Conservation (phyloP, 2,797 vertebrate genomes). For the Pteropus rufus region DNA sequence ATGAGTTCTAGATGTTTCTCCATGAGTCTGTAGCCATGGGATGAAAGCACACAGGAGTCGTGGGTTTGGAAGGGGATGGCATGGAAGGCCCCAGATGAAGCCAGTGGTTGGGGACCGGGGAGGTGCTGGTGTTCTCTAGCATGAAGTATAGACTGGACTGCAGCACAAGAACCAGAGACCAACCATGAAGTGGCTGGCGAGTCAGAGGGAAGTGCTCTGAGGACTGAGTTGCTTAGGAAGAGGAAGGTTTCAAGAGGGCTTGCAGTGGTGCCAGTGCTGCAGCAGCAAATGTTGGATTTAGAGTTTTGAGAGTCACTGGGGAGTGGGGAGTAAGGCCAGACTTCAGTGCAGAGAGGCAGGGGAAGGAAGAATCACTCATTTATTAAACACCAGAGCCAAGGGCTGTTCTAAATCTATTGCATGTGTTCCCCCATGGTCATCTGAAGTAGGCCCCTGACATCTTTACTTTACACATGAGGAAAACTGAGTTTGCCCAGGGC, state of each 20-base stretch:
- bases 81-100: background rate
- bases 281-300: background rate
- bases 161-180: background rate
- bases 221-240: background rate
- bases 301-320: background rate
- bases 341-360: background rate
- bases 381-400: background rate
- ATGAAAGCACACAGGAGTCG: background rate
- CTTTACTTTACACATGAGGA: background rate
- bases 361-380: background rate
- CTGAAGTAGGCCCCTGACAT: accelerated
- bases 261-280: too few relatives aligned
- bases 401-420: background rate
- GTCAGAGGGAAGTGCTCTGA: background rate
- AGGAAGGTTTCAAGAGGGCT: background rate
- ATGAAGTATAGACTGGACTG: background rate
- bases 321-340: too few relatives aligned
- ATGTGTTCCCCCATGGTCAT: background rate
- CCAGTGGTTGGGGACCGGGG: background rate
- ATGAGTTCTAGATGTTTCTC: background rate
- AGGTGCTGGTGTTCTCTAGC: background rate
- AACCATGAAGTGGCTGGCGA: background rate
- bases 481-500: background rate
- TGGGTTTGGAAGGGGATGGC: background rate
- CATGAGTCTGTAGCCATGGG: background rate